Evolutionary conservation across 2,797 vertebrate genomes (phyloP).

Genomic region (Cheirogaleus major): DNA sequence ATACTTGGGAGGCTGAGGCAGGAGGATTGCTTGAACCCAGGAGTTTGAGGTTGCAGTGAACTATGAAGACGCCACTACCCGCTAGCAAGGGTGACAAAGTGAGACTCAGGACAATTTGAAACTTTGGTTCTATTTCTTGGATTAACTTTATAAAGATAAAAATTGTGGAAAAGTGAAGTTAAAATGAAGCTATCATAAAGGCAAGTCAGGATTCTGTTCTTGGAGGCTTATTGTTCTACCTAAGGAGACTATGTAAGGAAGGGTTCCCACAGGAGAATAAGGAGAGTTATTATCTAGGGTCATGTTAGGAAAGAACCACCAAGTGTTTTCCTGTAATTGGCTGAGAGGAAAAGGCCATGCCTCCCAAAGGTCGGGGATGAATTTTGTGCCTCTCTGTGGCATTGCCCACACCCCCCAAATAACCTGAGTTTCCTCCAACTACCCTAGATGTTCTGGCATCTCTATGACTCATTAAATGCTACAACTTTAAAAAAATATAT

Average conservation of each 20-base stretch:
- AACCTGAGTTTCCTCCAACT: not conserved
- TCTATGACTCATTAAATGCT: not conserved
- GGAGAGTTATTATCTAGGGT: not conserved
- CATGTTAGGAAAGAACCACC: not conserved
- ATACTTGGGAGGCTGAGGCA: too few species aligned
- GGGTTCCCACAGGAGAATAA: not conserved
- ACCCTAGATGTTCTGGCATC: not conserved
- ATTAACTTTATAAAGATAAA: slow-evolving; percentile 39
- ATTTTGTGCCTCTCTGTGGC: not conserved
- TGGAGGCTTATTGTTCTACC: not conserved
- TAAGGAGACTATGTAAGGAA: not conserved
- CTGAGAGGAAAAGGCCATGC: not conserved
- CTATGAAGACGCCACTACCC: too few species aligned
- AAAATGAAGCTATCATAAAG: slow-evolving; percentile 21
- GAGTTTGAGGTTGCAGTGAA: too few species aligned
- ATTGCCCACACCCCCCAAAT: not conserved
- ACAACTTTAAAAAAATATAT: not conserved
- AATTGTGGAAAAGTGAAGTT: not conserved
- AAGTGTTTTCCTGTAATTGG: not conserved
- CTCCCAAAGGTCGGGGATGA: not conserved
- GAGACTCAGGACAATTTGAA: not conserved
- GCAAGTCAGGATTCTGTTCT: not conserved
- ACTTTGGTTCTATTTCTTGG: not conserved
- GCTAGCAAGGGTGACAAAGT: too few species aligned
- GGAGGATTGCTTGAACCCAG: too few species aligned